Percentiles rank a stretch among this genome's conserved stretches.
phyloP scores from a whole-genome alignment of 1,140 invertebrate species.

The Musca vetustissima region DNA sequence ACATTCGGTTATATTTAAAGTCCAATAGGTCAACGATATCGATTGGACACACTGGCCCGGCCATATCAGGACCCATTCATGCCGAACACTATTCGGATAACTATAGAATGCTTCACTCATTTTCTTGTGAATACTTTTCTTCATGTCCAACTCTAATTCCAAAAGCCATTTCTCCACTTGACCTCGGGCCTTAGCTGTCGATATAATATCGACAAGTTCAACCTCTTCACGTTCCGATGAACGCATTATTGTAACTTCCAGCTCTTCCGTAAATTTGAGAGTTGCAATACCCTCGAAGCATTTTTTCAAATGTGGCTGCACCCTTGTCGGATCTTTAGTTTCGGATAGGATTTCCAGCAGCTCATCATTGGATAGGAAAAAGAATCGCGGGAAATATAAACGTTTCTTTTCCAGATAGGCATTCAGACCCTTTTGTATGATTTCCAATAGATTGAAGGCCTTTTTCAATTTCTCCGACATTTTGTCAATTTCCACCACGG shows the following conservation, averaged over 20 bases:
- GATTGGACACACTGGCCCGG: slow-evolving; percentile 86
- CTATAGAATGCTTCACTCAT: slow-evolving; percentile 65
- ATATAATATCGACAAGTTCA: slow-evolving; percentile 75
- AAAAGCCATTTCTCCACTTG: slow-evolving; percentile 97
- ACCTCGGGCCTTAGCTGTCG: slow-evolving; percentile 85
- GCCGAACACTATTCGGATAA: slow-evolving; percentile 67
- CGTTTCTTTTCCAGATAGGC: slow-evolving; percentile 94
- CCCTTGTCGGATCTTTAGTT: slow-evolving; percentile 92
- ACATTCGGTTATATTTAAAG: slow-evolving; percentile 76
- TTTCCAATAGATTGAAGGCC: slow-evolving; percentile 81
- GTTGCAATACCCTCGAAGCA: slow-evolving; percentile 92
- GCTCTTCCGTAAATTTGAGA: slow-evolving; percentile 80
- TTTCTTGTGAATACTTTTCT: slow-evolving; percentile 78
- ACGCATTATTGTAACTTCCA: slow-evolving; percentile 88
- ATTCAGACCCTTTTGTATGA: slow-evolving; percentile 91
- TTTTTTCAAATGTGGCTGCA: slow-evolving; percentile 98
- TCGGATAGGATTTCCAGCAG: slow-evolving; percentile 94
- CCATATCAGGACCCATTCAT: slow-evolving; percentile 85
- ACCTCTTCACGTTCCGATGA: slow-evolving; percentile 87
- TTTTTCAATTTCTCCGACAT: slow-evolving; percentile 90
- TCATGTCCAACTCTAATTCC: slow-evolving; percentile 89
- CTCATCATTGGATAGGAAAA: slow-evolving; percentile 97
- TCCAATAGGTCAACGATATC: slow-evolving; percentile 88
- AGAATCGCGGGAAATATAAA: slow-evolving; percentile 92
- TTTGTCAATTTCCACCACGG: slow-evolving; percentile 87